Evolutionary conservation across 2,797 vertebrate species (phyloP).

Genomic region (Taenioides sp.): DNA sequence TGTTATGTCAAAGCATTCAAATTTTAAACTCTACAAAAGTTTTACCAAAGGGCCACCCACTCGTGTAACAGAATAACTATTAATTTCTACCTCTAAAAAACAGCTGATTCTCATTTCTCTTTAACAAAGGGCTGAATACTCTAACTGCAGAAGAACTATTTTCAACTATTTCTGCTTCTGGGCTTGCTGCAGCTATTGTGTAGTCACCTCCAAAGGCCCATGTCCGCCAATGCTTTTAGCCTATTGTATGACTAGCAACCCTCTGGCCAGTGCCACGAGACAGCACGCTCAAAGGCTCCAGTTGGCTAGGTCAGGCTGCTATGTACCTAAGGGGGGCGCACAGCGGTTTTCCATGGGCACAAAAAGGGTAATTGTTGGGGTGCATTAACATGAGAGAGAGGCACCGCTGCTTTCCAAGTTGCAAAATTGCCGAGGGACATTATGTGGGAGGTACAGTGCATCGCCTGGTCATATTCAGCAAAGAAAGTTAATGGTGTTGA

Average conservation of each 20-base stretch:
- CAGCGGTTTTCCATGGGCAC: slow-evolving; percentile 62
- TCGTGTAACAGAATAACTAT: slow-evolving; percentile 3
- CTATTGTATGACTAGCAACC: slow-evolving; percentile 58
- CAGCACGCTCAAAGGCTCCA: slow-evolving; percentile 64
- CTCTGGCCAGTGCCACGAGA: slow-evolving; percentile 58
- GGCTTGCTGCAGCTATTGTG: slow-evolving; percentile 59
- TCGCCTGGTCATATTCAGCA: slow-evolving; percentile 60
- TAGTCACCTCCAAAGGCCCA: slow-evolving; percentile 26
- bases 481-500: slow-evolving; percentile 71
- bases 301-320: slow-evolving; percentile 61
- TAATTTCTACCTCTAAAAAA: slow-evolving; percentile 7
- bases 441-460: slow-evolving; percentile 57
- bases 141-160: slow-evolving; percentile 49
- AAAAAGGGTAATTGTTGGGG: slow-evolving; percentile 58
- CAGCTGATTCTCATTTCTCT: slow-evolving; percentile 18
- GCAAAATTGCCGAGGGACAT: slow-evolving; percentile 62
- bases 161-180: slow-evolving; percentile 43
- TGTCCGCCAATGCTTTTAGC: slow-evolving; percentile 66
- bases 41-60: slow-evolving; percentile 3
- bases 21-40: neutral
- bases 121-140: slow-evolving; percentile 37
- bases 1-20: slow-evolving; percentile 21
- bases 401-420: slow-evolving; percentile 44
- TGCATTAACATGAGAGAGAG: slow-evolving; percentile 71
- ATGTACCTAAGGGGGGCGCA: slow-evolving; percentile 59